phyloP scores from a whole-genome alignment of 2,888 invertebrate genomes.

The Zaprionus lineosus region DNA sequence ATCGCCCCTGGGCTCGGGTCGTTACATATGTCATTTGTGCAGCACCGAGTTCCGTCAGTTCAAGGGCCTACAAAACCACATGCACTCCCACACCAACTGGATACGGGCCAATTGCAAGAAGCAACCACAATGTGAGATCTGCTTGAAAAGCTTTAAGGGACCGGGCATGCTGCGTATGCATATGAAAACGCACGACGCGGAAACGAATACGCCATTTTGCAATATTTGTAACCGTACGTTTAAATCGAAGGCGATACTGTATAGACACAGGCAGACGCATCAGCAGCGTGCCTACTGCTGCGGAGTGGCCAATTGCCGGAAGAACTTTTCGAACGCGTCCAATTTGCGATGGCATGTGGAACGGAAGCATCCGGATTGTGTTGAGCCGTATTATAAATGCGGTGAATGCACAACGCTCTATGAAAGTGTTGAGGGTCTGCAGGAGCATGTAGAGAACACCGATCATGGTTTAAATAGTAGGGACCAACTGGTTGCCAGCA shows the following conservation, averaged over 20 bases:
- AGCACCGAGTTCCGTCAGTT: slow-evolving; percentile 86
- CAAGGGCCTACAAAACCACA: slow-evolving; percentile 86
- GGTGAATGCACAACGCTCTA: slow-evolving; percentile 85
- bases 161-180: slow-evolving; percentile 88
- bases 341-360: slow-evolving; percentile 81
- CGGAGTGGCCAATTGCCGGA: slow-evolving; percentile 82
- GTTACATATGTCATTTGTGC: slow-evolving; percentile 86
- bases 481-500: slow-evolving; percentile 32
- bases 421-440: slow-evolving; percentile 85
- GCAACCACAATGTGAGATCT: slow-evolving; percentile 86
- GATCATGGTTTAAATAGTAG: slow-evolving; percentile 63
- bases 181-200: slow-evolving; percentile 86
- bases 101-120: slow-evolving; percentile 87
- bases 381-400: slow-evolving; percentile 83
- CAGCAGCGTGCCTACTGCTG: slow-evolving; percentile 84
- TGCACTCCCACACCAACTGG: slow-evolving; percentile 87
- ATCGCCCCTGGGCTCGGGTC: slow-evolving; percentile 84
- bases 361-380: slow-evolving; percentile 79
- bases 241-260: slow-evolving; percentile 85
- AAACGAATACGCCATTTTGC: slow-evolving; percentile 85
- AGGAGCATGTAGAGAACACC: slow-evolving; percentile 83
- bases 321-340: slow-evolving; percentile 80
- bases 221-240: slow-evolving; percentile 86
- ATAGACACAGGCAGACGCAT: slow-evolving; percentile 86
- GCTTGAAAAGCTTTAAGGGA: slow-evolving; percentile 86